Conservation (phyloP, 2,797 vertebrate species). For the Merluccius polli region DNA sequence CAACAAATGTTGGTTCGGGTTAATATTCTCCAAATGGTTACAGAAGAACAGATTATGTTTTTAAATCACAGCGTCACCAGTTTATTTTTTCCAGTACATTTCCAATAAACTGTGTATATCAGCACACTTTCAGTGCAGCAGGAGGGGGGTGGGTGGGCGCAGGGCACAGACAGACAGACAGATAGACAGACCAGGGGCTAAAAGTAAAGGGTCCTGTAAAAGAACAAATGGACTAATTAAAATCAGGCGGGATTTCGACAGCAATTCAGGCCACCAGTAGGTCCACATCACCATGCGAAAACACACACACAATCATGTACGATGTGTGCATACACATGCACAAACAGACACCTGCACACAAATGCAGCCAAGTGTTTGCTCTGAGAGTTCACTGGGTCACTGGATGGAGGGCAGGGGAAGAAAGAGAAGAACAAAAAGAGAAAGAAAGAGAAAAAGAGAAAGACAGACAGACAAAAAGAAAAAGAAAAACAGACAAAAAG, state of each 20-base stretch:
- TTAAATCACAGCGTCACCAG: too few species aligned
- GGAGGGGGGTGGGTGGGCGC: background rate
- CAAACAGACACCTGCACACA: conserved; percentile 12
- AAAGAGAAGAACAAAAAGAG: conserved; percentile 14
- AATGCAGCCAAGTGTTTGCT: conserved; percentile 24
- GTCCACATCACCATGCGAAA: too few species aligned
- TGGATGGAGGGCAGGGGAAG: too few species aligned
- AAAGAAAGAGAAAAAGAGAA: background rate
- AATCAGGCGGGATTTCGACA: background rate
- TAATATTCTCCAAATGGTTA: too few species aligned
- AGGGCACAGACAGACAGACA: background rate
- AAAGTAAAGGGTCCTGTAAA: background rate
- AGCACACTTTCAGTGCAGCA: background rate
- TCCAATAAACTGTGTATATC: too few species aligned
- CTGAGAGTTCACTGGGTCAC: conserved; percentile 38
- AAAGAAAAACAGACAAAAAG: too few species aligned
- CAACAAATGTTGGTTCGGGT: too few species aligned
- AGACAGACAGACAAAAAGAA: too few species aligned
- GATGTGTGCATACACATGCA: conserved; percentile 6
- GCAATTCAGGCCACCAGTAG: background rate
- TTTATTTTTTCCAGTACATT: too few species aligned
- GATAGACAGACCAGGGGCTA: background rate
- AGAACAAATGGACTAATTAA: background rate
- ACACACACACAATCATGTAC: background rate
- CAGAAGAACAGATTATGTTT: too few species aligned